These are phyloP conservation scores for Spondyliosoma cantharus DNA, from an alignment of 2,797 vertebrate genomes.

Conservation along the genomic window DNA sequence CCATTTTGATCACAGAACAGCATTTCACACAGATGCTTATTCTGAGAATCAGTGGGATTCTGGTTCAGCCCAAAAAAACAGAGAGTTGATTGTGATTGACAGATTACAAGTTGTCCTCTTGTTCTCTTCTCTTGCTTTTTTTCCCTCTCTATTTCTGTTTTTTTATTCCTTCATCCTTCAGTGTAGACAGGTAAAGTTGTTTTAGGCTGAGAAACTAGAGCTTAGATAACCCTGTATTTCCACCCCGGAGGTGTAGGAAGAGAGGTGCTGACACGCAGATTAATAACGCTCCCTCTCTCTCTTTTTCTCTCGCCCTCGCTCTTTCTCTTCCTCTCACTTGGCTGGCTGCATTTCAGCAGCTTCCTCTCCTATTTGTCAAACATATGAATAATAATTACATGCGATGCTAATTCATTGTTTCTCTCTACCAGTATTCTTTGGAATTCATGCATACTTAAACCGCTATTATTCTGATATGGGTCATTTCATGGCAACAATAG, in stretches of 20 bases:
- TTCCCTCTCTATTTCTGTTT: slow-evolving; percentile 3
- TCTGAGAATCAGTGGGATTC: background rate
- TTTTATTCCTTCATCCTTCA: slow-evolving; percentile 41
- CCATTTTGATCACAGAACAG: background rate
- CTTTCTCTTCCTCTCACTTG: slow-evolving; percentile 37
- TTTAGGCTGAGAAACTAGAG: slow-evolving; percentile 54
- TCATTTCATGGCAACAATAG: slow-evolving; percentile 78
- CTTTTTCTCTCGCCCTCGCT: background rate
- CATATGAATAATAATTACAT: slow-evolving; percentile 82
- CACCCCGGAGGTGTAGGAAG: slow-evolving; percentile 41
- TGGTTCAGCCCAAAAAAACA: background rate
- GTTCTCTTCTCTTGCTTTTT: slow-evolving; percentile 9
- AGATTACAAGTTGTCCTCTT: slow-evolving; percentile 22
- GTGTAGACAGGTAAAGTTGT: slow-evolving; percentile 56
- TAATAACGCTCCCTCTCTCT: slow-evolving; percentile 61
- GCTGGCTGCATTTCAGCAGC: slow-evolving; percentile 67
- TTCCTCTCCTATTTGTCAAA: slow-evolving; percentile 73
- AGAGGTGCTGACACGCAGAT: slow-evolving; percentile 71
- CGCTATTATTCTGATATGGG: slow-evolving; percentile 77
- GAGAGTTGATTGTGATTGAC: no score
- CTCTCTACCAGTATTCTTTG: slow-evolving; percentile 64
- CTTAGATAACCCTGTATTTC: slow-evolving; percentile 65
- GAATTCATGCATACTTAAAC: slow-evolving; percentile 79
- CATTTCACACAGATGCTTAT: background rate
- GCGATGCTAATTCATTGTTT: slow-evolving; percentile 76